Evolutionary conservation across 2,797 vertebrate species (phyloP).

Genomic region (Onychomys arenicola): DNA sequence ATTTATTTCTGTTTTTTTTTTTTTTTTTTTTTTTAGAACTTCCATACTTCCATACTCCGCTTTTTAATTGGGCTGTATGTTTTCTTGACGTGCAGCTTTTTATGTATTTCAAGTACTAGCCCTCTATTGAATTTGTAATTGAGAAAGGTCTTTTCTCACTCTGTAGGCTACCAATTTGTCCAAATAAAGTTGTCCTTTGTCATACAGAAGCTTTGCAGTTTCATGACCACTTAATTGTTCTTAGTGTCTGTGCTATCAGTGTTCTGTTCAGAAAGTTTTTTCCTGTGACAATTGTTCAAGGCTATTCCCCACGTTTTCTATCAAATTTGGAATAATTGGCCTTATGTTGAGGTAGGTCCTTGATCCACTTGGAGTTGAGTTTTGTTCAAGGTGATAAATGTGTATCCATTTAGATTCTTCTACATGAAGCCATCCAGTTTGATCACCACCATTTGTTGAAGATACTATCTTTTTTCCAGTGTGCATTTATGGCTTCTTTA

Average conservation of each 20-base stretch:
- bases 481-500: background rate
- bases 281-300: background rate
- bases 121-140: background rate
- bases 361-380: background rate
- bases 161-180: background rate
- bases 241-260: too few species aligned
- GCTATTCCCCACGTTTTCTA: background rate
- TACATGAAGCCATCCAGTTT: background rate
- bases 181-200: background rate
- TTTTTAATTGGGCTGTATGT: background rate
- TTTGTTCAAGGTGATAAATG: background rate
- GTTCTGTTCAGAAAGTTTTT: background rate
- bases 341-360: background rate
- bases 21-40: too few species aligned
- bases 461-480: background rate
- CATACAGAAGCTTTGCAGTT: background rate
- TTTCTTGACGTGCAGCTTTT: background rate
- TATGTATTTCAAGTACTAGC: background rate
- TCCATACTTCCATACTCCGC: background rate
- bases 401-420: background rate
- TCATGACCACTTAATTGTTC: background rate
- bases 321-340: too few species aligned
- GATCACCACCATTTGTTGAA: background rate
- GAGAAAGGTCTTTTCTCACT: background rate
- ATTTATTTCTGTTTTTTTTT: background rate